Conservation (phyloP, 2,113 vertebrate genomes). For the Castor canadensis region DNA sequence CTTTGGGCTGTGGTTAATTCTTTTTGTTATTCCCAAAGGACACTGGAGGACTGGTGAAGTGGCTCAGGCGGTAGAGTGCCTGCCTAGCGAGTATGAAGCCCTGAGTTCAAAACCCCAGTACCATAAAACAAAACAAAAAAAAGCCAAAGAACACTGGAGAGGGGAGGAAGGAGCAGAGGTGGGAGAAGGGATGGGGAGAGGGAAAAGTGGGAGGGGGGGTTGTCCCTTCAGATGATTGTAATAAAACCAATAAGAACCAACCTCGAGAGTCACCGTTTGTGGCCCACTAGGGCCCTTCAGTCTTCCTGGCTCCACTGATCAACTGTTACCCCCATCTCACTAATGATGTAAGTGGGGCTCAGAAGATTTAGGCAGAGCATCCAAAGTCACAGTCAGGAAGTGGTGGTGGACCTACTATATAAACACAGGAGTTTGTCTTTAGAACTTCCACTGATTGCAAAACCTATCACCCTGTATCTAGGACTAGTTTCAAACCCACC, state of each 20-base stretch:
- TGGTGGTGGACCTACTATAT: not conserved
- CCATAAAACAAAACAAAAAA: no score
- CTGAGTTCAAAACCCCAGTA: no score
- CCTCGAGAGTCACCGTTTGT: not conserved
- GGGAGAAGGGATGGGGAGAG: no score
- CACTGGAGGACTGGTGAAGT: no score
- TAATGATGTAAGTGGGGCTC: not conserved
- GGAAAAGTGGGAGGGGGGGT: not conserved
- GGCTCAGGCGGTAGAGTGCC: no score
- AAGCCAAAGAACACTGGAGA: no score
- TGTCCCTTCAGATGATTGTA: not conserved
- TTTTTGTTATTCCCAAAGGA: constrained; percentile 38
- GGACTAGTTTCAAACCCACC: not conserved
- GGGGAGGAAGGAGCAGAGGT: not conserved
- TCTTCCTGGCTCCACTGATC: not conserved
- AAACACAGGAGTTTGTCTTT: not conserved
- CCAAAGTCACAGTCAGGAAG: not conserved
- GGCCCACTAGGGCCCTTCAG: not conserved
- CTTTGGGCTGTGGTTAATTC: not conserved
- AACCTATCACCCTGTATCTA: not conserved
- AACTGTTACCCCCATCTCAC: not conserved
- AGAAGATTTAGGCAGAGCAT: not conserved
- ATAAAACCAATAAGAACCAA: not conserved
- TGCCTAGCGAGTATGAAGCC: no score
- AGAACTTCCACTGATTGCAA: not conserved